Conservation (phyloP, 2,797 vertebrate species). For the Acropternis orthonyx region DNA sequence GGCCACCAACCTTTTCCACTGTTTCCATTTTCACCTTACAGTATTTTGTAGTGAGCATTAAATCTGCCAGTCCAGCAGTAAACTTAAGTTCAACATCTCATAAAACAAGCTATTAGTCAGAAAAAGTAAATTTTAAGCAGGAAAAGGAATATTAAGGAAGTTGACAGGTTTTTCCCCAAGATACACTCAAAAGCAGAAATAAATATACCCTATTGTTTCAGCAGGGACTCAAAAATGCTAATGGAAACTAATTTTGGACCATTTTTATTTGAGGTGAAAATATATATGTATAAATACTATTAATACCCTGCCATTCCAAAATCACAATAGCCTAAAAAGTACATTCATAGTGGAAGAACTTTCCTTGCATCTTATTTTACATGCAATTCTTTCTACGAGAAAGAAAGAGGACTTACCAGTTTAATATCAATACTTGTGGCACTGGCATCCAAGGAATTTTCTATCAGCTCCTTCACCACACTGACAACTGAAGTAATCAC, state of each 20-base stretch:
- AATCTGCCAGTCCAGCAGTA: neutral
- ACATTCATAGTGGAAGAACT: neutral
- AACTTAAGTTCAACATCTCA: neutral
- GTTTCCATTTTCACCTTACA: neutral
- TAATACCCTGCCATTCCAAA: neutral
- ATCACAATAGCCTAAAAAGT: neutral
- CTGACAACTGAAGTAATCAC: conserved; percentile 90
- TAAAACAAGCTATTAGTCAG: neutral
- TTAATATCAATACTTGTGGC: conserved; percentile 88
- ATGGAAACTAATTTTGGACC: neutral
- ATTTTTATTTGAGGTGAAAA: neutral
- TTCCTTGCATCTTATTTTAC: neutral
- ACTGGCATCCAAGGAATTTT: conserved; percentile 92
- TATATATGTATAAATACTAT: neutral
- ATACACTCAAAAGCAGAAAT: neutral
- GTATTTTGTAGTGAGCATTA: neutral
- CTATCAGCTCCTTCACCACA: conserved; percentile 92
- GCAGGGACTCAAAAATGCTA: neutral
- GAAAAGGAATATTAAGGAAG: neutral
- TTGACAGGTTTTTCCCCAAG: neutral
- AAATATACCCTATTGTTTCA: neutral
- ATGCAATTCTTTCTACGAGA: neutral
- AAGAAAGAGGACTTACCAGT: conserved; percentile 78
- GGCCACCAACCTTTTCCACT: neutral
- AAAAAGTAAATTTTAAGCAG: neutral